Evolutionary conservation across 64 coral and sea anemone species (phyloP), one percentile per base, ranked within the genome.

Genomic region (Montipora sp.): DNA sequence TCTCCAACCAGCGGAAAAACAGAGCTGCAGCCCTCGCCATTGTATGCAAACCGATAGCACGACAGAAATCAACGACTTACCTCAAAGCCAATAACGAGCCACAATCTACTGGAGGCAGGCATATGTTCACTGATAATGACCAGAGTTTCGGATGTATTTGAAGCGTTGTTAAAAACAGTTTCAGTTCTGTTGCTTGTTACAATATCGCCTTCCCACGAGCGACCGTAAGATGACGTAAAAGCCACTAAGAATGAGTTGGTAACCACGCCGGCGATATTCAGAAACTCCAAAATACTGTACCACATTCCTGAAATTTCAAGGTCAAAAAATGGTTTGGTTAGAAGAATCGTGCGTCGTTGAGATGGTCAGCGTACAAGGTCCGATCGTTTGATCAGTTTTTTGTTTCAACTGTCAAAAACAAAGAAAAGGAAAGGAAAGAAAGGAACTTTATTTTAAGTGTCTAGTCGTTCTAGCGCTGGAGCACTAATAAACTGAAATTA

Each of bases 151-250:
- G 96, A 95, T 55, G 87, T 49, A 68, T 98, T 98, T 13, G 89
- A 87, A 15, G 79, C 44, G 24, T 76, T 89, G 76, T 95, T 89
- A 10, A 79, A 22, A 3, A 94, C 3, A 3, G 47, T 16, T 51
- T 85, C 63, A 59, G 95, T 94, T 71, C 86, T 72, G 73, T 87
- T 98, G 14, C 51, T 83, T 45, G 84, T 95, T 6, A 43, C 55
- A 21, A 84, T 72, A 77, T 69, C 63, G 10, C 91, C 96, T 87
- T 93, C 96, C 96, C 96, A 98, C 21, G 90, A 65, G 5, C 90
- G 94, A 79, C 96, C 96, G 18, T 98, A 98, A 12, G 93, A 87
- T 83, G 96, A 98, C 22, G 96, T 98, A 79, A 98, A 98, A 24
- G 96, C 93, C 5, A 98, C 95, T 48, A 98, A 73, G 87, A 98